Evolutionary conservation across 2,113 vertebrate genomes (phyloP), one percentile per base, ranked within the genome.

Genomic region (Xenopus laevis): DNA sequence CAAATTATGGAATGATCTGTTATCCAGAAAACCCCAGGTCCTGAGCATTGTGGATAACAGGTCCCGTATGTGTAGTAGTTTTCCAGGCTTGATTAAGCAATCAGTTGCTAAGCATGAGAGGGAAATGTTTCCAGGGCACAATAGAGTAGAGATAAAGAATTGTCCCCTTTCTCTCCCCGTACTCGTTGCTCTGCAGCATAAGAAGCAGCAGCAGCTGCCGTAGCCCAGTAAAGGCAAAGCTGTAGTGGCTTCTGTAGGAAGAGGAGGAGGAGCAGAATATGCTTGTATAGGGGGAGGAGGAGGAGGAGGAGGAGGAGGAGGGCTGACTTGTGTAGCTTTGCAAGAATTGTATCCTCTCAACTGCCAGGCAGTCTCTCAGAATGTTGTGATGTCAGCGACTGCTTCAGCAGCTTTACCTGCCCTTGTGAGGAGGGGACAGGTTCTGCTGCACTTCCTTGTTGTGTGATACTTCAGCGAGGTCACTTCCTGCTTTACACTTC

Each of bases 401-500:
- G 17, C 33, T 65, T 57, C 27, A 17, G 59, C 59, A 46, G 59
- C 74, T 55, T 18, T 69, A 76, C 74, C 74, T 76, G 74, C 74
- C 74, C 66, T 45, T 61, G 66, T 45, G 30, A 76, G 74, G 74
- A 76, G 74, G 74, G 74, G 66, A 69, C 74, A 75, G 72, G 72
- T 68, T 57, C 64, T 53, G 47, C n/a, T 76, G 66, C 66, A 66
- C 74, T 76, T 66, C 74, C 74, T 74, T 67, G 64, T 60, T 76
- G 74, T 58, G 50, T 76, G 66, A 76, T 69, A 69, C 59, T 76
- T 69, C 65, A 76, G 74, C 66, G 74, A 68, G 74, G 66, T 69
- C 63, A 76, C 74, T 76, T 76, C 74, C 74, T 76, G 74, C 74
- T 76, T 76, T 69, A 15, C 30, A 69, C 46, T 76, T 76, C 55